A percentile compares a stretch with the other conserved stretches of the same genome.
Evolutionary conservation across 2,113 vertebrate species (phyloP).

Genomic region (Crocuta crocuta): DNA sequence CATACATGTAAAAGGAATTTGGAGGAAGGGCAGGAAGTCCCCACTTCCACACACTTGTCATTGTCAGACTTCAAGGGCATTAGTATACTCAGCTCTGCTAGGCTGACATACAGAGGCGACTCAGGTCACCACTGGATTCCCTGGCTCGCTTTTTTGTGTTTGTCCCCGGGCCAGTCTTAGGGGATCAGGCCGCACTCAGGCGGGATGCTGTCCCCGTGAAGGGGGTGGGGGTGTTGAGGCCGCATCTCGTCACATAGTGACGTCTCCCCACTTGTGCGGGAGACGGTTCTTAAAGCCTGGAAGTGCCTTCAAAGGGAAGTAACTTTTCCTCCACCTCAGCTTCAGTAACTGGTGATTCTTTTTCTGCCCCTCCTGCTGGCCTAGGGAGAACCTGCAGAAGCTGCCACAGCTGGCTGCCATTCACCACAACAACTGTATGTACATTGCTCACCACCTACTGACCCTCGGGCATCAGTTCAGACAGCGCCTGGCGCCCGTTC

Average conservation of each 20-base stretch:
- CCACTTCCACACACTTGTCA: not conserved
- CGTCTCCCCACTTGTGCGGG: not conserved
- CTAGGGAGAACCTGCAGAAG: conserved; percentile 96
- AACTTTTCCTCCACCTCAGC: not conserved
- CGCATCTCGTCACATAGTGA: not conserved
- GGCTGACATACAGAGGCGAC: not conserved
- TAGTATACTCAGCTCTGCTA: not conserved
- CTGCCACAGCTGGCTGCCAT: conserved; percentile 97
- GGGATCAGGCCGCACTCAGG: not conserved
- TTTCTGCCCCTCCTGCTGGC: not conserved
- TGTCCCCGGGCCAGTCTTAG: not conserved
- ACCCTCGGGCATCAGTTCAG: conserved; percentile 96
- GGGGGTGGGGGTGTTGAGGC: not conserved
- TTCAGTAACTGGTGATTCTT: not conserved
- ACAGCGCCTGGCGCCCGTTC: conserved; percentile 86
- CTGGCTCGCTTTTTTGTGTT: not conserved
- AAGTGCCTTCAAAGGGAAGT: not conserved
- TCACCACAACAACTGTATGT: conserved; percentile 99
- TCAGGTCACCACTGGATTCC: not conserved
- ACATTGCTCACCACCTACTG: conserved; percentile 95
- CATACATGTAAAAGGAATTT: conserved; percentile 37
- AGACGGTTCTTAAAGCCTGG: not conserved
- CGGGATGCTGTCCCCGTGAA: not conserved
- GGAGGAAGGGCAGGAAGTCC: conserved; percentile 23
- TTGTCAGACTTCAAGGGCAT: conserved; percentile 24